Base-by-base conservation (phyloP, 2,113 vertebrate species). In the Pomatostomus ruficeps region DNA sequence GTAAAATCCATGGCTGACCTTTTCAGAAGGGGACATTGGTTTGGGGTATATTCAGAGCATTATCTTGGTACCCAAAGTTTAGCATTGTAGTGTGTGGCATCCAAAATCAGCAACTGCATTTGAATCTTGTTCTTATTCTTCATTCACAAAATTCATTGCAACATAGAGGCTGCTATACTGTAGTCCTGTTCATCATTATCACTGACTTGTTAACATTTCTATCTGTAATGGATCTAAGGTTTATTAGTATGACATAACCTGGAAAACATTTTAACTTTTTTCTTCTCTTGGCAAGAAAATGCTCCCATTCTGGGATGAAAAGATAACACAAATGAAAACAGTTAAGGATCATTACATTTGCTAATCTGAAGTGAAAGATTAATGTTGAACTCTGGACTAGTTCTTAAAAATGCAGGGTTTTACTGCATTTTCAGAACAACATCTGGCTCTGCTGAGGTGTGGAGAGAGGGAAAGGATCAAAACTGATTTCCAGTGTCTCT, bases 401-500 rank as follows among this genome's bases (percentile, higher is more conserved):
- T 79, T 94, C 40, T 70, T 40, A 68, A 95, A 96, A 26, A 52
- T 25, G 14, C 7, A 58, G 23, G 6, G 4, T 6, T 93, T 91
- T 93, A 46, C 48, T 94, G 57, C 2, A 1, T 90, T 94, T 92
- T 91, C 90, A 90, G 88, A 97, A 95, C 57, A 93, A 84, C 95
- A 95, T 94, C 94, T 95, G 93, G 66, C 66, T 95, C 84, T 96
- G 81, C 89, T 96, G 87, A 93, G 79, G 35, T 84, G 54, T 63
- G 63, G 72, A 86, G 38, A 92, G 72, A 83, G 17, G 20, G 19
- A 81, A 90, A 84, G 55, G 72, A 77, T 86, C 51, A 67, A 89
- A 93, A 93, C 78, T 62, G 77, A 89, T 97, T 97, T 98, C 94
- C 91, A 97, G 94, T 71, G 90, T 95, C 90, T 93, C 94, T 97